These are phyloP conservation scores for Drosophila micromelanica DNA, from an alignment of 1,140 invertebrate species.

Conservation along the genomic window DNA sequence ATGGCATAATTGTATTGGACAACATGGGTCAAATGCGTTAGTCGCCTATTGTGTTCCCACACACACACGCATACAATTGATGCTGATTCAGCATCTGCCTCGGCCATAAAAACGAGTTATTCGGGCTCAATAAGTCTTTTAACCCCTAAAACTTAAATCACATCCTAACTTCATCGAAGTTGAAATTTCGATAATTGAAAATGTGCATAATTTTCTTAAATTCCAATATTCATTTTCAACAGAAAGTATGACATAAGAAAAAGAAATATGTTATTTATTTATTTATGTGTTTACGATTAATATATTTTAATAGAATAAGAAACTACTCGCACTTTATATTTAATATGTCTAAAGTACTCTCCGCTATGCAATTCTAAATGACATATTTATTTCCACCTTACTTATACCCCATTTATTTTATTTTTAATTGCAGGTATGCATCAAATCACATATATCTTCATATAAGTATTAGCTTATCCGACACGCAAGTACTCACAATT, in stretches of 20 bases:
- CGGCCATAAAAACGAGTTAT: conserved; percentile 32
- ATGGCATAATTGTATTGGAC: conserved; percentile 52
- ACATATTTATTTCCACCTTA: neutral
- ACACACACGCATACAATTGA: neutral
- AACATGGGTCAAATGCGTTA: conserved; percentile 49
- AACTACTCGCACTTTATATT: too few relatives aligned
- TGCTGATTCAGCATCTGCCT: conserved; percentile 53
- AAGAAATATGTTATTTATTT: too few relatives aligned
- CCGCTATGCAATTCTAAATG: neutral
- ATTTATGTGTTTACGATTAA: too few relatives aligned
- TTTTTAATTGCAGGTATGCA: conserved; percentile 67
- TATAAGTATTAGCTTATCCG: neutral
- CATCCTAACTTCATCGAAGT: too few relatives aligned
- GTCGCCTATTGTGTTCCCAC: conserved; percentile 11
- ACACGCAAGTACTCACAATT: conserved; percentile 61
- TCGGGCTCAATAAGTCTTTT: conserved; percentile 1
- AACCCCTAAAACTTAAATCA: conserved; percentile 17
- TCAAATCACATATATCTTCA: conserved; percentile 1
- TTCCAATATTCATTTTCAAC: too few relatives aligned
- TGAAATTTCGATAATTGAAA: too few relatives aligned
- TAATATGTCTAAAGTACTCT: too few relatives aligned
- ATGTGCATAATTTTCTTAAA: too few relatives aligned
- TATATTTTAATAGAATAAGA: too few relatives aligned
- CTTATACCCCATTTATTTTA: conserved; percentile 9
- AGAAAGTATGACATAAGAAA: too few relatives aligned